Evolutionary conservation across 2,113 vertebrate genomes (phyloP).

Genomic region (Urocynchramus pylzowi): DNA sequence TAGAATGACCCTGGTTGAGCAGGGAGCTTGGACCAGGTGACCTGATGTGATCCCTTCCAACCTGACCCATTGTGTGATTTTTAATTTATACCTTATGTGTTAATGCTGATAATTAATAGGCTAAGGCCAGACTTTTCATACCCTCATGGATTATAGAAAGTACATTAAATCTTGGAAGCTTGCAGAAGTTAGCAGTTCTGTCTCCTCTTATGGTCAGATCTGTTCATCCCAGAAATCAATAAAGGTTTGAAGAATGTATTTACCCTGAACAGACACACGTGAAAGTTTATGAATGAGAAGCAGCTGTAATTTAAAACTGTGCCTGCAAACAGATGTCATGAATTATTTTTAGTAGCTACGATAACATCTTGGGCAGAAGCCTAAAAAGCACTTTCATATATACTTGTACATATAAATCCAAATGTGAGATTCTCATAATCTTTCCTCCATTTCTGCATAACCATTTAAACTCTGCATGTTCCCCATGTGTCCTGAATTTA

Average conservation of each 20-base stretch:
- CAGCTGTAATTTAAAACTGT: slow-evolving; percentile 24
- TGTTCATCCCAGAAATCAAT: neutral
- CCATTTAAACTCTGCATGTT: neutral
- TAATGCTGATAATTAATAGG: neutral
- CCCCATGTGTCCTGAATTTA: neutral
- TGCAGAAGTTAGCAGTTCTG: neutral
- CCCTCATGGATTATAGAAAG: neutral
- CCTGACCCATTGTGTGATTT: neutral
- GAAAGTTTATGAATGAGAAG: slow-evolving; percentile 41
- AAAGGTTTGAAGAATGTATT: neutral
- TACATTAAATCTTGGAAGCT: neutral
- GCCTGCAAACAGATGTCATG: neutral
- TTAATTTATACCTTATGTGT: neutral
- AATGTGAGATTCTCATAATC: neutral
- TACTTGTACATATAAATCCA: neutral
- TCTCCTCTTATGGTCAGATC: neutral
- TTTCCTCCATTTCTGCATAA: neutral
- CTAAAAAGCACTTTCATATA: neutral
- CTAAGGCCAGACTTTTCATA: neutral
- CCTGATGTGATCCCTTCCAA: accelerated
- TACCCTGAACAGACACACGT: neutral
- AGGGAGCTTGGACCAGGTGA: neutral
- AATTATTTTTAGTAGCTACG: slow-evolving; percentile 10
- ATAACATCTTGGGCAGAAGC: neutral
- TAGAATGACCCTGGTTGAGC: neutral